Conservation (phyloP, 2,888 invertebrate species). For the Tanytarsus gracilentus region DNA sequence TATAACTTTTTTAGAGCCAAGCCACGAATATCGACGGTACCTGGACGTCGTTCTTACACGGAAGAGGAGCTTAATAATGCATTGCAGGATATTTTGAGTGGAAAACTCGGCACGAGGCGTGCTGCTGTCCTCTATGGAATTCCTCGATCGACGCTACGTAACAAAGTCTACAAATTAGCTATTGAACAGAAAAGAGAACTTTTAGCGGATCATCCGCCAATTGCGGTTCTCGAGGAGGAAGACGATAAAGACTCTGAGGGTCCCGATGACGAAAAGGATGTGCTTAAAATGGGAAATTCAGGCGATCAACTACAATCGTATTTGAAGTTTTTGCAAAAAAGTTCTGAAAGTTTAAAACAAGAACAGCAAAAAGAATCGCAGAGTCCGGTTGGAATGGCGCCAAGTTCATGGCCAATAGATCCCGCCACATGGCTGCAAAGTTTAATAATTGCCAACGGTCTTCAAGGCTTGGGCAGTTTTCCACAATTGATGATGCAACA, state of each 20-base stretch:
- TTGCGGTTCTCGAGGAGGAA: conserved; percentile 34
- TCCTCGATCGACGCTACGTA: conserved; percentile 89
- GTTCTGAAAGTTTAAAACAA: conserved; percentile 33
- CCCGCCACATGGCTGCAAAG: conserved; percentile 38
- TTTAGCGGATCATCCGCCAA: conserved; percentile 33
- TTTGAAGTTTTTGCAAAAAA: conserved; percentile 31
- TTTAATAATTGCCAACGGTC: conserved; percentile 35
- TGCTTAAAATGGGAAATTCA: conserved; percentile 45
- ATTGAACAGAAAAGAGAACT: conserved; percentile 62
- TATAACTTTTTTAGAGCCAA: conserved; percentile 51
- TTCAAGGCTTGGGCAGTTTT: conserved; percentile 31
- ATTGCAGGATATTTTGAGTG: conserved; percentile 87
- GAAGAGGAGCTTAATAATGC: conserved; percentile 91
- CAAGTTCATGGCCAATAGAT: conserved; percentile 35
- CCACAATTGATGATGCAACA: conserved; percentile 24
- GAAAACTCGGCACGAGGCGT: conserved; percentile 82
- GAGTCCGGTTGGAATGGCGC: conserved; percentile 34
- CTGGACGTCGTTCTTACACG: conserved; percentile 76
- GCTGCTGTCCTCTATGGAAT: conserved; percentile 95
- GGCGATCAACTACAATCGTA: conserved; percentile 22
- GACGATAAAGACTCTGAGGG: conserved; percentile 47
- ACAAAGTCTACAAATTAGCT: conserved; percentile 83
- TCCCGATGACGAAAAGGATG: conserved; percentile 51
- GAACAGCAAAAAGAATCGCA: conserved; percentile 40
- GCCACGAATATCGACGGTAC: conserved; percentile 55